phyloP scores from a whole-genome alignment of 2,888 invertebrate genomes.

The Lithophane leautieri region DNA sequence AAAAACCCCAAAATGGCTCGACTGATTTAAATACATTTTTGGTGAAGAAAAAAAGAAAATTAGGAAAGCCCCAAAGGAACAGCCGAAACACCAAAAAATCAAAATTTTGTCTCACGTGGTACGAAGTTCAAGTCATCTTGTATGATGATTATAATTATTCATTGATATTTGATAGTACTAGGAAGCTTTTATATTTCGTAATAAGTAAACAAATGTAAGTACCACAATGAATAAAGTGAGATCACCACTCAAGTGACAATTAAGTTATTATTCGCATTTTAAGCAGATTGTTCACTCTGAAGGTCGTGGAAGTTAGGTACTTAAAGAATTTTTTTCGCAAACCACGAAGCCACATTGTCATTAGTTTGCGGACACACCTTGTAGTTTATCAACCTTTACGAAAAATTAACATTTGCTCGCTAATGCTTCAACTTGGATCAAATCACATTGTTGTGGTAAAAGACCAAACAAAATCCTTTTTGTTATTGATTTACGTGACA shows the following conservation, averaged over 20 bases:
- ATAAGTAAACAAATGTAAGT: not conserved
- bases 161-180: not conserved
- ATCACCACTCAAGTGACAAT: conserved; percentile 18
- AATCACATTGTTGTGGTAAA: not conserved
- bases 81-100: too few relatives aligned
- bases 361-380: conserved; percentile 18
- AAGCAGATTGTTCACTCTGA: conserved; percentile 12
- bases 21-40: too few relatives aligned
- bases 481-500: not conserved
- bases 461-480: not conserved
- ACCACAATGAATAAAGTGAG: conserved; percentile 31
- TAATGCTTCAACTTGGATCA: conserved; percentile 26
- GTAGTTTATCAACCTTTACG: conserved; percentile 24
- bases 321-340: conserved; percentile 6
- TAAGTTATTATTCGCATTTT: conserved; percentile 8
- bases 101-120: too few relatives aligned
- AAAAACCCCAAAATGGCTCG: too few relatives aligned
- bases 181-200: conserved; percentile 8
- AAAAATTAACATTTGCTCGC: conserved; percentile 42
- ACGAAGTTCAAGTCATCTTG: too few relatives aligned
- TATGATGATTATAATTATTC: not conserved
- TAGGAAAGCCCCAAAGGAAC: too few relatives aligned
- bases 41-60: too few relatives aligned
- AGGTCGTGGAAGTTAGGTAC: conserved; percentile 12
- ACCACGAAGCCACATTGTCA: conserved; percentile 23